A percentile compares a stretch with the other conserved stretches of the same genome.
Evolutionary conservation across 2,797 vertebrate genomes (phyloP).

Genomic region (Peromyscus attwateri): DNA sequence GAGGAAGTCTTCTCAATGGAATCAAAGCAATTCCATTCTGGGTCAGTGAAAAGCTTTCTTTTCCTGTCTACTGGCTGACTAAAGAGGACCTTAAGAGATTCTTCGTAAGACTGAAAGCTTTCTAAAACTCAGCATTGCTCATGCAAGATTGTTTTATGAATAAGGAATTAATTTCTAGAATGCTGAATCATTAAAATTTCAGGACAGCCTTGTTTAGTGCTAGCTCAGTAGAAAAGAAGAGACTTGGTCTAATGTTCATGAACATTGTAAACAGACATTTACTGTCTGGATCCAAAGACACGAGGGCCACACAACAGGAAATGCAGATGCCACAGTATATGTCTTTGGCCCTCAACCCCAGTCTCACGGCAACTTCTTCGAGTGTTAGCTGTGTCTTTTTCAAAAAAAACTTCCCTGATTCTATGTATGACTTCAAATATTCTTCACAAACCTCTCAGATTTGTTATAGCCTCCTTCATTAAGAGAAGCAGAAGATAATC

Average conservation of each 20-base stretch:
- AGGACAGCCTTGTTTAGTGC: not conserved
- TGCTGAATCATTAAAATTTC: not conserved
- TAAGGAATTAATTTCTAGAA: not conserved
- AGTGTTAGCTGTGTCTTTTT: conserved; percentile 50
- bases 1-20: not conserved
- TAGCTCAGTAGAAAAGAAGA: not conserved
- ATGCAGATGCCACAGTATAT: not conserved
- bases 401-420: conserved; percentile 36
- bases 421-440: conserved; percentile 42
- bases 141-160: not conserved
- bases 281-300: not conserved
- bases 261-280: not conserved
- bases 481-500: not conserved
- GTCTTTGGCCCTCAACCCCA: not conserved
- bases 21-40: not conserved
- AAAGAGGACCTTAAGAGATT: not conserved
- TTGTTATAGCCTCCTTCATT: not conserved
- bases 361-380: not conserved
- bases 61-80: not conserved
- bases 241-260: not conserved
- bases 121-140: not conserved
- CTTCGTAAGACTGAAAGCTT: not conserved
- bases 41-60: not conserved
- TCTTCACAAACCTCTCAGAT: conserved; percentile 29
- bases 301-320: not conserved